phyloP scores from a whole-genome alignment of 2,888 invertebrate species.

The Drosophila paramelanica region DNA sequence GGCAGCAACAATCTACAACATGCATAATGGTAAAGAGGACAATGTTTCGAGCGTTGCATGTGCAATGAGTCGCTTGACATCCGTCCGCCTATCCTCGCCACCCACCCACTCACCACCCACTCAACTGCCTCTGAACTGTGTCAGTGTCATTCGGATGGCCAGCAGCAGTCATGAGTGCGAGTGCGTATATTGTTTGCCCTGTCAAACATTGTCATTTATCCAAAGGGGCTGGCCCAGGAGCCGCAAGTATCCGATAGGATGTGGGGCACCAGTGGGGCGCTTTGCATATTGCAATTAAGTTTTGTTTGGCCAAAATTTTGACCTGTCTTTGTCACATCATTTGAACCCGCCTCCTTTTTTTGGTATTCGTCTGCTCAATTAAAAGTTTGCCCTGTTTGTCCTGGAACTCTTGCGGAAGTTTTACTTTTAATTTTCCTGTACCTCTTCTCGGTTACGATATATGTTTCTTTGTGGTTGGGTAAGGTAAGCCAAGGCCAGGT shows the following conservation, averaged over 20 bases:
- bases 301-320: conserved; percentile 63
- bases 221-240: conserved; percentile 26
- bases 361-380: conserved; percentile 48
- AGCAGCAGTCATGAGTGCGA: conserved; percentile 18
- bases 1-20: neutral
- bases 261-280: conserved; percentile 10
- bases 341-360: neutral
- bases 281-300: conserved; percentile 75
- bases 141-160: conserved; percentile 67
- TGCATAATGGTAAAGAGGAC: conserved; percentile 15
- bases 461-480: conserved; percentile 2
- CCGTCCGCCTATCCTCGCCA: neutral
- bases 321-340: conserved; percentile 57
- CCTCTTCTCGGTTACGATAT: conserved; percentile 17
- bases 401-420: conserved; percentile 35
- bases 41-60: conserved; percentile 52
- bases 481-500: conserved; percentile 7
- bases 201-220: conserved; percentile 77
- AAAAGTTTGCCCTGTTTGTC: conserved; percentile 56
- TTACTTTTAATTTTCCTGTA: conserved; percentile 72
- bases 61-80: conserved; percentile 51
- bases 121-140: conserved; percentile 44
- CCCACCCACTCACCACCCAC: neutral
- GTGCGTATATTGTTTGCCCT: conserved; percentile 65
- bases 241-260: neutral